Evolutionary conservation across 35 echinoderm and acorn worm species (phyloP).

Genomic region (Ptychodera flava): DNA sequence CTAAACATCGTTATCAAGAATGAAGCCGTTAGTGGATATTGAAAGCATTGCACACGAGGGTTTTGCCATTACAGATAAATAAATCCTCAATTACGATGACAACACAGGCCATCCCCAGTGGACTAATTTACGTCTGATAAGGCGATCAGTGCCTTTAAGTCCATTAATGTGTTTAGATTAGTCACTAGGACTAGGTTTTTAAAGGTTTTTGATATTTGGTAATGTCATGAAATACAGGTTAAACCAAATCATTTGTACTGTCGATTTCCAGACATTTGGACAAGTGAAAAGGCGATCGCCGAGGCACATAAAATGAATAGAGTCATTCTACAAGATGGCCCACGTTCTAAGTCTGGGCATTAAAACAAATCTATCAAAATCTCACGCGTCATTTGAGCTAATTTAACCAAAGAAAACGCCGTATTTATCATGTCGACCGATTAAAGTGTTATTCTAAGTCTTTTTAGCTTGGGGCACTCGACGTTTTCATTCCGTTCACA

Average conservation of each 20-base stretch:
- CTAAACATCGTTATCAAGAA: neutral
- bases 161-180: constrained; percentile 2
- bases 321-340: no score
- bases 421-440: no score
- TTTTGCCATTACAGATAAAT: neutral
- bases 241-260: neutral
- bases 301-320: no score
- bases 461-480: no score
- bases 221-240: neutral
- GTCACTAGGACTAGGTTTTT: neutral
- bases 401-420: no score
- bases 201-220: neutral
- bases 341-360: no score
- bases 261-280: neutral
- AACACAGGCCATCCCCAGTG: neutral
- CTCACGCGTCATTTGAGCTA: no score
- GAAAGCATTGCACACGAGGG: neutral
- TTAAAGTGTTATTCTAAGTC: no score
- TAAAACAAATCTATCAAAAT: no score
- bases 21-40: neutral
- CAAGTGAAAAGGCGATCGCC: neutral
- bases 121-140: neutral
- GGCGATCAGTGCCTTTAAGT: neutral
- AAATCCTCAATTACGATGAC: constrained; percentile 1
- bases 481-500: no score